Evolutionary conservation across 2,797 vertebrate genomes (phyloP).

Genomic region (Botia kubotai): DNA sequence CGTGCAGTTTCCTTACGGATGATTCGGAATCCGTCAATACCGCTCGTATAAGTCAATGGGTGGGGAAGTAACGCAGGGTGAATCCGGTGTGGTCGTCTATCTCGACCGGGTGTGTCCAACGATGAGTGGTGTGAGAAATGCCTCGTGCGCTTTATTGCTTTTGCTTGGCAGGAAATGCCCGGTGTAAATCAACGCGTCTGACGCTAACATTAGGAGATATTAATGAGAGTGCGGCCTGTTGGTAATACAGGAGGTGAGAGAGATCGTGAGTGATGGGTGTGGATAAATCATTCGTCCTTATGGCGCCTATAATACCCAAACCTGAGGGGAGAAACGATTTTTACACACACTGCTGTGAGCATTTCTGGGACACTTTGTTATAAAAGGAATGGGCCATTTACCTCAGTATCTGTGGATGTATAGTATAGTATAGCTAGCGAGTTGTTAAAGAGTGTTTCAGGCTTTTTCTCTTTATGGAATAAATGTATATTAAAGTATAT

Average conservation of each 20-base stretch:
- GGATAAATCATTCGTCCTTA: constrained; percentile 55
- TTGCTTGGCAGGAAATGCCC: constrained; percentile 56
- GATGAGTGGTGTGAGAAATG: constrained; percentile 60
- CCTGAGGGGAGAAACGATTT: constrained; percentile 20
- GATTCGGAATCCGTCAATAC: constrained; percentile 56
- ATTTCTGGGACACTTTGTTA: not conserved
- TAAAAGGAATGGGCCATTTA: not conserved
- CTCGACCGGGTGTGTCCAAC: constrained; percentile 58
- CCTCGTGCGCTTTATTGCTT: constrained; percentile 56
- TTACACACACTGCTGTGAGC: not conserved
- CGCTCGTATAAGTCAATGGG: constrained; percentile 48
- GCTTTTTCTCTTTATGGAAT: no score
- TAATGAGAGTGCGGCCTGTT: constrained; percentile 62
- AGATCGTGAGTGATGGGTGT: constrained; percentile 48
- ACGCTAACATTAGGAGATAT: constrained; percentile 64
- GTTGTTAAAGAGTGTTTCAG: no score
- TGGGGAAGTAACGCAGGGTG: constrained; percentile 21
- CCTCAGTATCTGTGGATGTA: not conserved
- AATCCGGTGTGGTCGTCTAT: constrained; percentile 44
- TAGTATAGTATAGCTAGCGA: not conserved
- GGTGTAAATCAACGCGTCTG: constrained; percentile 67
- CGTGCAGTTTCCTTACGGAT: constrained; percentile 55
- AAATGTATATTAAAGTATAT: no score
- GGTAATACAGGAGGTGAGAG: constrained; percentile 58
- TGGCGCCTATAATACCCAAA: constrained; percentile 32